Conservation (phyloP, 2,113 vertebrate species). For the Tachuris rubrigastra region DNA sequence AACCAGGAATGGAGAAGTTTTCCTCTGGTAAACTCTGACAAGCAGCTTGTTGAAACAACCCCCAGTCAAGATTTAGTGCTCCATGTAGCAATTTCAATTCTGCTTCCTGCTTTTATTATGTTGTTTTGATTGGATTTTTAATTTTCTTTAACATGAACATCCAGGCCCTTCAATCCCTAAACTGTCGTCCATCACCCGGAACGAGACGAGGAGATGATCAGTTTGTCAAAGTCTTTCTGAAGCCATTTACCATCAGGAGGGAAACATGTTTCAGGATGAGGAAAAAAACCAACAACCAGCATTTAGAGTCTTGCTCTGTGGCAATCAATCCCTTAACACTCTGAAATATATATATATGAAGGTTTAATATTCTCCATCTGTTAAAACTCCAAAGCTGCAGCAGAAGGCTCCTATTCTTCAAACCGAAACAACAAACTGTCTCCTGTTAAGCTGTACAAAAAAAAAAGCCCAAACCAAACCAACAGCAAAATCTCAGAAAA, state of each 20-base stretch:
- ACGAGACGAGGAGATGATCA: background rate
- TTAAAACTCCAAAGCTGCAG: background rate
- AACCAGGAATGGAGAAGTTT: background rate
- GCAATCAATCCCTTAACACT: background rate
- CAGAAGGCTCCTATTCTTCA: background rate
- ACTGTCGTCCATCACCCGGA: background rate
- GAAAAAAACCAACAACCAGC: background rate
- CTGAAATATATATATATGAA: background rate
- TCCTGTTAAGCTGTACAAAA: background rate
- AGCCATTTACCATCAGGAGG: background rate
- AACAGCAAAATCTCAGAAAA: background rate
- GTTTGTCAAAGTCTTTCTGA: background rate
- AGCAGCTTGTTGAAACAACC: background rate
- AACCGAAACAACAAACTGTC: background rate
- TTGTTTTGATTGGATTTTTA: slow-evolving; percentile 10
- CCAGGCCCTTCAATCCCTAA: background rate
- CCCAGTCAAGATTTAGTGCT: background rate
- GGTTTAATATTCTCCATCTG: slow-evolving; percentile 36
- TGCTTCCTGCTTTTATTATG: background rate
- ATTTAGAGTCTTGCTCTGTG: background rate
- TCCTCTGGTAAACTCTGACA: background rate
- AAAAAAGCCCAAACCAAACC: background rate
- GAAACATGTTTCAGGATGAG: background rate
- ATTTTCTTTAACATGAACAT: slow-evolving; percentile 5
- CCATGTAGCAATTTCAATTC: background rate